Conservation (phyloP, 2,888 invertebrate genomes). For the Anarsia innoxiella region DNA sequence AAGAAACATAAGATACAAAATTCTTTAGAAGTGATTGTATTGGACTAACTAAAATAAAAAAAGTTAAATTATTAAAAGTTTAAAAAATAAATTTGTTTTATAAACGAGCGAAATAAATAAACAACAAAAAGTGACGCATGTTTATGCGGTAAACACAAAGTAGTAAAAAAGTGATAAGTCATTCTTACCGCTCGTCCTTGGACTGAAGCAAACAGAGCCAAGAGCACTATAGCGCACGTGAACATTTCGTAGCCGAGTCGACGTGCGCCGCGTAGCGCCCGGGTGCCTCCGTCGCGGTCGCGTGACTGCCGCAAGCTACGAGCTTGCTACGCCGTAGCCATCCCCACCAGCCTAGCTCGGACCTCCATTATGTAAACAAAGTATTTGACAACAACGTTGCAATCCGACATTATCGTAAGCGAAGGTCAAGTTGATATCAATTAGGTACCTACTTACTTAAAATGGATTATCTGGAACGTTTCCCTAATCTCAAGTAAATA, state of each 20-base stretch:
- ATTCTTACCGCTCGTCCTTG: conserved; percentile 70
- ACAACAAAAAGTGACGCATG: too few relatives aligned
- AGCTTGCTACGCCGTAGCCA: conserved; percentile 22
- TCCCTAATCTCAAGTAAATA: too few relatives aligned
- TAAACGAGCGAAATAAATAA: too few relatives aligned
- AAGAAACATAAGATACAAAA: too few relatives aligned
- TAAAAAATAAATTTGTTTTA: too few relatives aligned
- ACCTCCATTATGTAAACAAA: conserved; percentile 64
- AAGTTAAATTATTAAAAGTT: too few relatives aligned
- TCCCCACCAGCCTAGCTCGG: conserved; percentile 26
- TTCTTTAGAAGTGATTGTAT: too few relatives aligned
- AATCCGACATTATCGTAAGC: background rate
- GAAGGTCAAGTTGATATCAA: too few relatives aligned
- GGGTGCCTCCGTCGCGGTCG: too few relatives aligned
- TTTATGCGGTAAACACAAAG: background rate
- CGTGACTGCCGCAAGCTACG: conserved; percentile 65
- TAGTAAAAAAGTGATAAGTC: background rate
- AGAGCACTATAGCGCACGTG: conserved; percentile 46
- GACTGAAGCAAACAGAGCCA: conserved; percentile 57
- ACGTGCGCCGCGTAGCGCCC: conserved; percentile 38
- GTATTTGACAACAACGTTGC: conserved; percentile 45
- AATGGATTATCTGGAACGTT: too few relatives aligned
- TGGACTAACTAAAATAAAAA: too few relatives aligned
- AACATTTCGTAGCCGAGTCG: conserved; percentile 58
- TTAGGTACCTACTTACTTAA: too few relatives aligned